A percentile compares a stretch with the other conserved stretches of the same genome.
Conservation (phyloP, 1,140 invertebrate genomes). For the Muscidifurax raptorellus region DNA sequence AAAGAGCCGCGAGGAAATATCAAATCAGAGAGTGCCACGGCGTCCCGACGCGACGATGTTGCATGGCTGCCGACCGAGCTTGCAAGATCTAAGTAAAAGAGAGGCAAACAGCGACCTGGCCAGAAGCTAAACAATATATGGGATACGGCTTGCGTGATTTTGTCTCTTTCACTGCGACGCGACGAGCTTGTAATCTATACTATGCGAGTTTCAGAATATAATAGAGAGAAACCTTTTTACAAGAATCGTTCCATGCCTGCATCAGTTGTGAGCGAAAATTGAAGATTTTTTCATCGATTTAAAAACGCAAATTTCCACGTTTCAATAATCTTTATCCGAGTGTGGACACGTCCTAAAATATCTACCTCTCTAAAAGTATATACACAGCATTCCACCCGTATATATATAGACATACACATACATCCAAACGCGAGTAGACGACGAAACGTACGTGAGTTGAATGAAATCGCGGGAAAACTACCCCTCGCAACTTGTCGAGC, state of each 20-base stretch:
- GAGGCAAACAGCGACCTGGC: not conserved
- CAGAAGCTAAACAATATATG: not conserved
- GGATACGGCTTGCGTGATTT: not conserved
- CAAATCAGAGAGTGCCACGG: not conserved
- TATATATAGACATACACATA: not conserved
- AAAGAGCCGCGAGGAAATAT: constrained; percentile 1
- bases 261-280: too few species aligned
- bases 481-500: not conserved
- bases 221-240: too few species aligned
- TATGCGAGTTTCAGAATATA: too few species aligned
- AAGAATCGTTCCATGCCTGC: too few species aligned
- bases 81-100: not conserved
- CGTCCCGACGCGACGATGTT: not conserved
- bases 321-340: not conserved
- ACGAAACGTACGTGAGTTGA: not conserved
- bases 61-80: not conserved
- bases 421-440: not conserved
- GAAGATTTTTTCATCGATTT: too few species aligned
- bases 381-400: not conserved
- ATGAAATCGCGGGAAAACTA: constrained; percentile 19
- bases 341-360: not conserved
- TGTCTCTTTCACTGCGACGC: not conserved
- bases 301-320: not conserved
- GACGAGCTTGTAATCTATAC: not conserved
- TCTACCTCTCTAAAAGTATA: not conserved